Percentiles rank a stretch among this genome's conserved stretches.
Conservation (phyloP, 2,113 vertebrate genomes). For the Vireo altiloquus region DNA sequence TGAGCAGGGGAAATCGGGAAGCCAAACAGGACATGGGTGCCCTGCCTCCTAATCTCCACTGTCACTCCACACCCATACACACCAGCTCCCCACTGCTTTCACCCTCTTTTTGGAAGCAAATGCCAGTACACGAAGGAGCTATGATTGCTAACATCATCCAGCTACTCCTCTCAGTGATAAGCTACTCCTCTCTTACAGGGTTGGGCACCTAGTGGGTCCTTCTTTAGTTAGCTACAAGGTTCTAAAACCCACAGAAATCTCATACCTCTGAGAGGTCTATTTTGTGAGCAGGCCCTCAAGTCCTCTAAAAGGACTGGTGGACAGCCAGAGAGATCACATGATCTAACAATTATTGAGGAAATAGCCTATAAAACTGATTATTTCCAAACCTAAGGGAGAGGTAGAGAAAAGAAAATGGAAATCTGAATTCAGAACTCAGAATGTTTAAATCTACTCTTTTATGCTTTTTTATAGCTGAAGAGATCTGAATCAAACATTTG, state of each 20-base stretch:
- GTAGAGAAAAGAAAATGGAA: background rate
- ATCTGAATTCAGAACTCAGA: background rate
- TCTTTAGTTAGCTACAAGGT: background rate
- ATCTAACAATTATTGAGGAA: background rate
- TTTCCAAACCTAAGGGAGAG: background rate
- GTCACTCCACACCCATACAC: rapidly evolving
- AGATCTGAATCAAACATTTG: background rate
- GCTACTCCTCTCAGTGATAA: background rate
- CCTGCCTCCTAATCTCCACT: background rate
- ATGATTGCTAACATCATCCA: background rate
- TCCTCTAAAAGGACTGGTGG: background rate
- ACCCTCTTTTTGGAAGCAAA: background rate
- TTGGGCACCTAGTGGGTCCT: rapidly evolving
- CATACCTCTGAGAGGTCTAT: background rate
- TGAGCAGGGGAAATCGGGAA: background rate
- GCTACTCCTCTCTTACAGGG: rapidly evolving
- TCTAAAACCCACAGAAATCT: background rate
- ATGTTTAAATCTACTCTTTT: background rate
- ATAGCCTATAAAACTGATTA: background rate
- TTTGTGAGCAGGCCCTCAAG: background rate
- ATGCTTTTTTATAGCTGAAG: background rate
- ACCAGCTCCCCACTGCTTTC: background rate
- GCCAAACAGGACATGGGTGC: background rate
- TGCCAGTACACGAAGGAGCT: background rate
- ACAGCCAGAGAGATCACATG: rapidly evolving